These are phyloP conservation scores for Triops cancriformis DNA, from an alignment of 1,140 invertebrate genomes.

Conservation along the genomic window DNA sequence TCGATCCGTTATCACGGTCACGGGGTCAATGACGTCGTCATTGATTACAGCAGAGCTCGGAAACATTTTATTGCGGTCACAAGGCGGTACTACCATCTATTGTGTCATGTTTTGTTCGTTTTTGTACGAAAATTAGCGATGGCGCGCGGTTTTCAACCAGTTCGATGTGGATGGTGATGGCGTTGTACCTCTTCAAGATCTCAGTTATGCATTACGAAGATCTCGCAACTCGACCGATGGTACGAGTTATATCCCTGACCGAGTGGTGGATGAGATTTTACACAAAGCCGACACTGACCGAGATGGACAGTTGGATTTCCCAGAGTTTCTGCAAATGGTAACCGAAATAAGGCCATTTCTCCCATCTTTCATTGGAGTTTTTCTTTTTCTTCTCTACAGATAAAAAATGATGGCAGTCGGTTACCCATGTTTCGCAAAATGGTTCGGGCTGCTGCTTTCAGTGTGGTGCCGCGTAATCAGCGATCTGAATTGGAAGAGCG, in stretches of 20 bases:
- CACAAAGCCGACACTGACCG: constrained; percentile 58
- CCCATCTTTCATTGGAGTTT: background rate
- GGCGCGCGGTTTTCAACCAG: constrained; percentile 45
- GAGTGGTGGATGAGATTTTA: constrained; percentile 61
- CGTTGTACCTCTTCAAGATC: constrained; percentile 56
- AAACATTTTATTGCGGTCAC: background rate
- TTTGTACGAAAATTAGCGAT: constrained; percentile 37
- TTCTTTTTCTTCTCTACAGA: constrained; percentile 10
- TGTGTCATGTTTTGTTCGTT: too few species aligned
- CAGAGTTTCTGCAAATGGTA: constrained; percentile 72
- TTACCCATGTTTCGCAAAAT: constrained; percentile 28
- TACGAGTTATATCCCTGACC: constrained; percentile 59
- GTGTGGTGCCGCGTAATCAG: constrained; percentile 29
- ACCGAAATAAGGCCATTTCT: constrained; percentile 20
- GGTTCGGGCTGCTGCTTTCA: constrained; percentile 28
- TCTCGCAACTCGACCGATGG: constrained; percentile 54
- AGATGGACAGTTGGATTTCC: constrained; percentile 61
- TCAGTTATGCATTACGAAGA: constrained; percentile 44
- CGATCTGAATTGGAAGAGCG: constrained; percentile 59
- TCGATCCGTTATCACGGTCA: background rate
- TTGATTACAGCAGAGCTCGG: background rate
- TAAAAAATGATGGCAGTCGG: constrained; percentile 15
- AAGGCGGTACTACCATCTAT: too few species aligned
- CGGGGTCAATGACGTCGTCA: background rate
- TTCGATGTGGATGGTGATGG: constrained; percentile 66